These are phyloP conservation scores for Drosophila mayaguana DNA, from an alignment of 2,888 invertebrate genomes.

Conservation along the genomic window DNA sequence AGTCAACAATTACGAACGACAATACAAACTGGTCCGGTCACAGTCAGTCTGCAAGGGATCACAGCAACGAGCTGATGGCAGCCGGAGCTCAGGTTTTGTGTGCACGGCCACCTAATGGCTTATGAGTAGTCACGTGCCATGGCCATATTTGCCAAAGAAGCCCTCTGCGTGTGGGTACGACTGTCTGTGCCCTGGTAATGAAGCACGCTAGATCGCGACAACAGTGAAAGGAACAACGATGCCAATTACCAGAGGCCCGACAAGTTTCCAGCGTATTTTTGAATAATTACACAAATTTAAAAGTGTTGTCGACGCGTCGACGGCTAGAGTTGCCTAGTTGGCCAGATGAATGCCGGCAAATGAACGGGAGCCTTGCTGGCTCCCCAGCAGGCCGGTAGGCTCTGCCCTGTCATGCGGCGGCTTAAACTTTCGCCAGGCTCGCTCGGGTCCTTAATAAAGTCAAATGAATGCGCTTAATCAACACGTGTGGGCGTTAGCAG, in stretches of 20 bases:
- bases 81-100: slow-evolving; percentile 42
- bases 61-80: slow-evolving; percentile 20
- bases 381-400: slow-evolving; percentile 23
- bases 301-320: slow-evolving; percentile 32
- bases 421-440: slow-evolving; percentile 51
- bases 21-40: slow-evolving; percentile 57
- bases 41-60: slow-evolving; percentile 38
- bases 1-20: slow-evolving; percentile 75
- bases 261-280: slow-evolving; percentile 62
- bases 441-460: slow-evolving; percentile 68
- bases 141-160: slow-evolving; percentile 34
- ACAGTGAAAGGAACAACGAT: slow-evolving; percentile 13
- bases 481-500: slow-evolving; percentile 52
- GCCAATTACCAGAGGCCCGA: slow-evolving; percentile 16
- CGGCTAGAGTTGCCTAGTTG: slow-evolving; percentile 33
- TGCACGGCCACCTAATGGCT: slow-evolving; percentile 67
- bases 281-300: slow-evolving; percentile 72
- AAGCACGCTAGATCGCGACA: slow-evolving; percentile 50
- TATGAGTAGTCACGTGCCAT: slow-evolving; percentile 77
- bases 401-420: slow-evolving; percentile 17
- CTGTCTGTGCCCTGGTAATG: slow-evolving; percentile 40
- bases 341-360: slow-evolving; percentile 33
- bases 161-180: slow-evolving; percentile 3
- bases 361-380: slow-evolving; percentile 21
- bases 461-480: slow-evolving; percentile 80